Percentiles rank a stretch among this genome's conserved stretches.
Evolutionary conservation across 1,140 invertebrate genomes (phyloP).

Genomic region (Euwallacea fornicatus): DNA sequence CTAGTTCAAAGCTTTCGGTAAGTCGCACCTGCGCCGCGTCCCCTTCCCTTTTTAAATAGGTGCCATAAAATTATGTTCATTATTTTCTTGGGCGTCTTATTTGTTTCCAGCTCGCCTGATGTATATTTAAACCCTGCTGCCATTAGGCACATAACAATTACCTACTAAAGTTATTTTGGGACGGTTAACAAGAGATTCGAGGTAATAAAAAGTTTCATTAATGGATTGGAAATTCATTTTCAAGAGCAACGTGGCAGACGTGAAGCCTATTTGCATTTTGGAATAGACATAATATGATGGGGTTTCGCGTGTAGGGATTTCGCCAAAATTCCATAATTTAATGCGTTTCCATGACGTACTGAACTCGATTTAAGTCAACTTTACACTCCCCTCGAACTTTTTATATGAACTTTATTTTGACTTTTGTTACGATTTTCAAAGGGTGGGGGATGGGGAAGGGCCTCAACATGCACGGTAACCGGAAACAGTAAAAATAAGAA

Average conservation of each 20-base stretch:
- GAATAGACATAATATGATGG: too few species aligned
- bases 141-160: conserved; percentile 36
- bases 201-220: conserved; percentile 29
- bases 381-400: too few species aligned
- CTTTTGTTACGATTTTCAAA: too few species aligned
- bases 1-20: conserved; percentile 11
- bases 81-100: conserved; percentile 21
- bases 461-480: too few species aligned
- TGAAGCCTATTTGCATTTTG: not conserved
- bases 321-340: too few species aligned
- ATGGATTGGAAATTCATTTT: conserved; percentile 20
- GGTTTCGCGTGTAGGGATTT: too few species aligned
- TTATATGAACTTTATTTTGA: too few species aligned
- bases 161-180: conserved; percentile 32
- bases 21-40: conserved; percentile 9
- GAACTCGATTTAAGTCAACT: too few species aligned
- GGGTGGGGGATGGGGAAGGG: too few species aligned
- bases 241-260: not conserved
- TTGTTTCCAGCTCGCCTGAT: conserved; percentile 20
- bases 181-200: conserved; percentile 1
- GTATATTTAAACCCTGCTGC: conserved; percentile 30
- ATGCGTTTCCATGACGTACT: too few species aligned
- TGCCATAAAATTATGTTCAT: conserved; percentile 31
- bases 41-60: conserved; percentile 28
- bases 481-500: too few species aligned